Evolutionary conservation across 2,113 vertebrate genomes (phyloP).

Genomic region (Strix uralensis): DNA sequence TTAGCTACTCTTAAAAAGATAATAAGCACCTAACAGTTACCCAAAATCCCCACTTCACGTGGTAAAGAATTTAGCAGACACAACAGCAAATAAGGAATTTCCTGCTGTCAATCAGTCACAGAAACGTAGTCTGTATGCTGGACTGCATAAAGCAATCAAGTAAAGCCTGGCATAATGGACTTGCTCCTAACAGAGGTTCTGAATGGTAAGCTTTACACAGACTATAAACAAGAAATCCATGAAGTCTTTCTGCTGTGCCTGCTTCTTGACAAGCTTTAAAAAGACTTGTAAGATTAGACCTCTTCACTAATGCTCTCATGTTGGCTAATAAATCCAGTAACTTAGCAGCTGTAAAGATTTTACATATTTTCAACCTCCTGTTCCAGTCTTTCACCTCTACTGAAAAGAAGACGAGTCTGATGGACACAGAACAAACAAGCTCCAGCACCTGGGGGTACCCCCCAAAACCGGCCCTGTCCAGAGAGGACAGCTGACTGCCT

Average conservation of each 20-base stretch:
- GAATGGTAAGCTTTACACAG: background rate
- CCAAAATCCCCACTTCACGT: background rate
- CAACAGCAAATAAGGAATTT: background rate
- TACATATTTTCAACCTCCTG: conserved; percentile 1
- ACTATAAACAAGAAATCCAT: background rate
- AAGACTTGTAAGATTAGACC: conserved; percentile 18
- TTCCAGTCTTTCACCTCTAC: background rate
- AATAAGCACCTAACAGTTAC: background rate
- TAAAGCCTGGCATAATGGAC: background rate
- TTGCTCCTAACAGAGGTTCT: background rate
- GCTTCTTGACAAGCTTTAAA: conserved; percentile 40
- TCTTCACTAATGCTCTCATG: background rate
- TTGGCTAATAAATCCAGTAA: conserved; percentile 23
- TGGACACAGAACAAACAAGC: background rate
- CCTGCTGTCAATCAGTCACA: background rate
- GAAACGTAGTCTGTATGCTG: background rate
- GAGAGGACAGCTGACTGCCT: too few species aligned
- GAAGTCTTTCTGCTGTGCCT: background rate
- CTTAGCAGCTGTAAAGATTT: conserved; percentile 34
- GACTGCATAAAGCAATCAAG: background rate
- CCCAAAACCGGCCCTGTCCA: fast-evolving
- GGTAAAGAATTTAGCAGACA: background rate
- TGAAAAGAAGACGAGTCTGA: background rate
- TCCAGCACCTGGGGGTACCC: background rate
- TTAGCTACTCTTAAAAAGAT: background rate